A percentile compares a stretch with the other conserved stretches of the same genome.
Conservation (phyloP, 2,113 vertebrate genomes). For the human (Homo sapiens) region DNA sequence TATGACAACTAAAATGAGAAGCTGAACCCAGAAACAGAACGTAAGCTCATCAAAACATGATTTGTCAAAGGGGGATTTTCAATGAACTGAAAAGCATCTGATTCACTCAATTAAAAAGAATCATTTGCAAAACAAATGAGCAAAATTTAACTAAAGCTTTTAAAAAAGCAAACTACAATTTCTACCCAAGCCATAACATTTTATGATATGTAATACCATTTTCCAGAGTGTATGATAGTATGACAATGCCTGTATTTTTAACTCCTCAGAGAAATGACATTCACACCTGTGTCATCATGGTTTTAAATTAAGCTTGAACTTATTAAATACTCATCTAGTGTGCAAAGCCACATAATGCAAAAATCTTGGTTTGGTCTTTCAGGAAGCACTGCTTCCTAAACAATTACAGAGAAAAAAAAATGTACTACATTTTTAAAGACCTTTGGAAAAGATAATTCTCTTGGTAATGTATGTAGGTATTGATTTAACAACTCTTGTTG, state of each 20-base stretch:
- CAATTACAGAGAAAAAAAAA: slow-evolving; percentile 28
- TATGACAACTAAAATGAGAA: slow-evolving; percentile 42
- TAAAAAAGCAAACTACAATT: neutral
- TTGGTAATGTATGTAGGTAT: slow-evolving; percentile 12
- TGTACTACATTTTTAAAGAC: neutral
- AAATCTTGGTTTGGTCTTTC: slow-evolving; percentile 42
- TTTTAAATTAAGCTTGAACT: slow-evolving; percentile 56
- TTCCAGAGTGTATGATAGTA: slow-evolving; percentile 24
- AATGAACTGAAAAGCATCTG: slow-evolving; percentile 30
- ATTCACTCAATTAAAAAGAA: slow-evolving; percentile 16
- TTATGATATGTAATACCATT: neutral
- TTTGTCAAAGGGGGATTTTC: neutral
- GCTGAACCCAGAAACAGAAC: neutral
- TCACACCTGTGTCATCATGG: slow-evolving; percentile 32
- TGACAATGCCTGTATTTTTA: slow-evolving; percentile 20
- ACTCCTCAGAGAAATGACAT: slow-evolving; percentile 53
- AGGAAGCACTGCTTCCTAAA: slow-evolving; percentile 62
- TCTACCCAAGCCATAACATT: slow-evolving; percentile 12
- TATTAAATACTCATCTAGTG: slow-evolving; percentile 50
- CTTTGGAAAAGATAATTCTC: slow-evolving; percentile 59
- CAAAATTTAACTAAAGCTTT: slow-evolving; percentile 35
- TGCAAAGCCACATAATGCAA: slow-evolving; percentile 40
- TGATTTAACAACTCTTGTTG: slow-evolving; percentile 32
- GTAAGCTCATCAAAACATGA: slow-evolving; percentile 22
- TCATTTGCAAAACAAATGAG: neutral